Evolutionary conservation across 1,140 invertebrate species (phyloP).

Genomic region (Globodera ellingtonae): DNA sequence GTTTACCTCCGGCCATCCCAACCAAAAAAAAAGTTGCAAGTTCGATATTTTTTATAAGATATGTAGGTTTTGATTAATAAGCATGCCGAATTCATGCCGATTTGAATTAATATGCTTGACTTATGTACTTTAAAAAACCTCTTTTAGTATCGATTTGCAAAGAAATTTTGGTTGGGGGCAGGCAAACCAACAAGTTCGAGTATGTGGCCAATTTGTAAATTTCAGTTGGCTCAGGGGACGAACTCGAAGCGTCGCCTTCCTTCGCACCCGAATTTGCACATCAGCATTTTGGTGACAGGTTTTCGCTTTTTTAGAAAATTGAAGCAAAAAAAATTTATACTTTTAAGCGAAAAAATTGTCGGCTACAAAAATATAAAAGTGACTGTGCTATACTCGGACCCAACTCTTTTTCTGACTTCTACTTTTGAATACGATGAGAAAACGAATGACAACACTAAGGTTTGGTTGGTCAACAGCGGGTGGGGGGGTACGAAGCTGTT

Average conservation of each 20-base stretch:
- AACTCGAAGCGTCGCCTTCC: slow-evolving; percentile 15
- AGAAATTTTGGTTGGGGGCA: too few relatives aligned
- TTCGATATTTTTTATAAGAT: too few relatives aligned
- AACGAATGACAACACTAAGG: background rate
- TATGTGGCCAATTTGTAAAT: background rate
- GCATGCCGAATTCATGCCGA: too few relatives aligned
- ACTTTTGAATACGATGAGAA: slow-evolving; percentile 21
- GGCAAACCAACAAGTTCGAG: too few relatives aligned
- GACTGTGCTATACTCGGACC: slow-evolving; percentile 41
- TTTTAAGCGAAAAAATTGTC: slow-evolving; percentile 49
- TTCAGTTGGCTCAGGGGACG: slow-evolving; percentile 40
- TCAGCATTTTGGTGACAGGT: slow-evolving; percentile 51
- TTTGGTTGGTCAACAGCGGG: background rate
- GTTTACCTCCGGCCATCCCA: too few relatives aligned
- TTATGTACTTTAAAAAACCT: too few relatives aligned
- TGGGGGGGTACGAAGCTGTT: too few relatives aligned
- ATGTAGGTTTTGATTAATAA: too few relatives aligned
- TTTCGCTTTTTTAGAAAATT: slow-evolving; percentile 15
- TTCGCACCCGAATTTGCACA: slow-evolving; percentile 54
- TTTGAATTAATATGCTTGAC: too few relatives aligned
- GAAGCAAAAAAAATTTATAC: background rate
- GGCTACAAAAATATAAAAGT: slow-evolving; percentile 51
- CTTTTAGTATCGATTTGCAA: too few relatives aligned
- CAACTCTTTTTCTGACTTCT: slow-evolving; percentile 44
- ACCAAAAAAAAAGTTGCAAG: too few relatives aligned